Evolutionary conservation across 2,113 vertebrate genomes (phyloP).

Genomic region (Axis porcinus): DNA sequence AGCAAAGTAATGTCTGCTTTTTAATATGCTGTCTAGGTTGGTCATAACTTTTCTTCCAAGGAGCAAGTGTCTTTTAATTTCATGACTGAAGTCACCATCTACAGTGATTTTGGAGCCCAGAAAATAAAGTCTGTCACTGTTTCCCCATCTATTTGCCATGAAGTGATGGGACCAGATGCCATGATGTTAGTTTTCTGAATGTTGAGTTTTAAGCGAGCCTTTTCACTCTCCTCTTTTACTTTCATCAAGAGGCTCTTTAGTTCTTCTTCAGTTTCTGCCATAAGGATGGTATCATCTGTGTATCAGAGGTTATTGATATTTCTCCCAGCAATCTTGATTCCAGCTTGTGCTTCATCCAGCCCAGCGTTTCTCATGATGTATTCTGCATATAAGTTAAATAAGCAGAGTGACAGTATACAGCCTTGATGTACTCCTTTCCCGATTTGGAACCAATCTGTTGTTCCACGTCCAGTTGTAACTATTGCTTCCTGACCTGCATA

Average conservation of each 20-base stretch:
- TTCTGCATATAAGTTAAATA: neutral
- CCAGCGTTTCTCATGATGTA: neutral
- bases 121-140: neutral
- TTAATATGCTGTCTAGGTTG: neutral
- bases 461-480: neutral
- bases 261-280: neutral
- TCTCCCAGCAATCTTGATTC: neutral
- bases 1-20: neutral
- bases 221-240: neutral
- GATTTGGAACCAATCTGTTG: neutral
- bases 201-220: neutral
- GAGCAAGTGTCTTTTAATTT: neutral
- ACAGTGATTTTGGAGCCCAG: neutral
- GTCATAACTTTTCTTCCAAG: neutral
- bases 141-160: neutral
- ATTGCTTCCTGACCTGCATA: neutral
- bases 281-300: neutral
- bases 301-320: neutral
- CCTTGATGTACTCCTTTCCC: neutral
- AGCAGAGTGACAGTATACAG: neutral
- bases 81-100: neutral
- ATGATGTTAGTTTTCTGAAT: neutral
- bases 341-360: neutral
- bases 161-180: neutral
- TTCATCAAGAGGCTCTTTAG: neutral